These are phyloP conservation scores for Helleia helle DNA, from an alignment of 2,888 invertebrate species.

Conservation along the genomic window DNA sequence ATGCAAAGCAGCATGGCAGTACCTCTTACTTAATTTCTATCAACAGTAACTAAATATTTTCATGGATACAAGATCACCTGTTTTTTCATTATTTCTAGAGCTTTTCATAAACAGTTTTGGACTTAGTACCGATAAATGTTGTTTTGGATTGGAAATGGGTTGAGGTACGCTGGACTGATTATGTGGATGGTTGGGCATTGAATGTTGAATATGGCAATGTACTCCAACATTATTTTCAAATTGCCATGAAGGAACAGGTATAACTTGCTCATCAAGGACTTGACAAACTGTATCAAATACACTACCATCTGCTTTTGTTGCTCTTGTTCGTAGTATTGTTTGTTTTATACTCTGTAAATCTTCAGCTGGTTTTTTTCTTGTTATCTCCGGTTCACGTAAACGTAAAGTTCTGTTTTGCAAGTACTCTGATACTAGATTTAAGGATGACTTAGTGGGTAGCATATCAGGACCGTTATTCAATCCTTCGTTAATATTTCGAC, in stretches of 20 bases:
- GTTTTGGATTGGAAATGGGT: too few species aligned
- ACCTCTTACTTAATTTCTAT: too few species aligned
- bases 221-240: constrained; percentile 35
- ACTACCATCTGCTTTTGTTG: constrained; percentile 46
- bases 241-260: constrained; percentile 54
- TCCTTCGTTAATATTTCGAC: constrained; percentile 46
- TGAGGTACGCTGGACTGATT: too few species aligned
- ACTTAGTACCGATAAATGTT: neutral
- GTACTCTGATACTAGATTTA: constrained; percentile 56
- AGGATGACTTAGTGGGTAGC: constrained; percentile 34
- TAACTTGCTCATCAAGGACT: constrained; percentile 50
- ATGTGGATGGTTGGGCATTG: too few species aligned
- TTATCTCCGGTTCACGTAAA: constrained; percentile 37
- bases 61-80: neutral
- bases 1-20: too few species aligned
- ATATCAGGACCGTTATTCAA: constrained; percentile 27
- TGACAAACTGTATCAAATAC: constrained; percentile 39
- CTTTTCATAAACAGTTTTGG: neutral
- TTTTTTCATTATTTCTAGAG: neutral
- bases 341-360: constrained; percentile 50
- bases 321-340: constrained; percentile 46
- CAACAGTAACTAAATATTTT: too few species aligned
- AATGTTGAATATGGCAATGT: constrained; percentile 23
- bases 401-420: constrained; percentile 51
- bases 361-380: constrained; percentile 33